Evolutionary conservation across 2,113 vertebrate species (phyloP).

Genomic region (Elephantulus edwardii): DNA sequence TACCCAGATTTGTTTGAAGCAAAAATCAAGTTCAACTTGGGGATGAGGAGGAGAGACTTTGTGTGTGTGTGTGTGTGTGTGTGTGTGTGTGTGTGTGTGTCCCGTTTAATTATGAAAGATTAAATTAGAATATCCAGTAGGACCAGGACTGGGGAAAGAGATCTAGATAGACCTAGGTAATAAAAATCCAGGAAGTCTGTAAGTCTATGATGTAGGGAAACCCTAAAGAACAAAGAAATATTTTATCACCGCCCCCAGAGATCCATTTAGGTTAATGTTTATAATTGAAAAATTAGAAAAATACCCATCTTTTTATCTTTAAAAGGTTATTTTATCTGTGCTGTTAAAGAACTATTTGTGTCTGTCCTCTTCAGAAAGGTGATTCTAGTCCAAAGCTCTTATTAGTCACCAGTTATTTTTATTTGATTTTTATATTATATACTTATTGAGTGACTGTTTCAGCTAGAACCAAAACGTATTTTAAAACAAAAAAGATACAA

Average conservation of each 20-base stretch:
- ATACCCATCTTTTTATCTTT: not conserved
- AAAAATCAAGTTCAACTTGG: slow-evolving; percentile 12
- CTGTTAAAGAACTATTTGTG: not conserved
- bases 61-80: not conserved
- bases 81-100: rapidly evolving
- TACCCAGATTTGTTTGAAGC: slow-evolving; percentile 16
- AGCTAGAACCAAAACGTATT: not conserved
- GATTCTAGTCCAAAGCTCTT: not conserved
- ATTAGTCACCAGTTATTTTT: not conserved
- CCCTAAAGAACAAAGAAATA: not conserved
- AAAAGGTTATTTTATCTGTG: slow-evolving; percentile 9
- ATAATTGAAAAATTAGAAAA: slow-evolving; percentile 53
- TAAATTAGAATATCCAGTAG: slow-evolving; percentile 5
- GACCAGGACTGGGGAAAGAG: not conserved
- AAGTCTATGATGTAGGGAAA: not conserved
- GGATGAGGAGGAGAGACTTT: too few relatives aligned
- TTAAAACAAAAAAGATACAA: slow-evolving; percentile 5
- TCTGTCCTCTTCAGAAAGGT: not conserved
- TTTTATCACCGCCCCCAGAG: not conserved
- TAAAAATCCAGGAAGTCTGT: not conserved
- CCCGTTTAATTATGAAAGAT: not conserved
- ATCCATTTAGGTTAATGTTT: slow-evolving; percentile 8
- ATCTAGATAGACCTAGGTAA: not conserved
- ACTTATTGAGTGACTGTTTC: slow-evolving; percentile 49
- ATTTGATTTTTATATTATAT: slow-evolving; percentile 33